phyloP scores from a whole-genome alignment of 2,797 vertebrate genomes.

The Cichlasoma orientale region DNA sequence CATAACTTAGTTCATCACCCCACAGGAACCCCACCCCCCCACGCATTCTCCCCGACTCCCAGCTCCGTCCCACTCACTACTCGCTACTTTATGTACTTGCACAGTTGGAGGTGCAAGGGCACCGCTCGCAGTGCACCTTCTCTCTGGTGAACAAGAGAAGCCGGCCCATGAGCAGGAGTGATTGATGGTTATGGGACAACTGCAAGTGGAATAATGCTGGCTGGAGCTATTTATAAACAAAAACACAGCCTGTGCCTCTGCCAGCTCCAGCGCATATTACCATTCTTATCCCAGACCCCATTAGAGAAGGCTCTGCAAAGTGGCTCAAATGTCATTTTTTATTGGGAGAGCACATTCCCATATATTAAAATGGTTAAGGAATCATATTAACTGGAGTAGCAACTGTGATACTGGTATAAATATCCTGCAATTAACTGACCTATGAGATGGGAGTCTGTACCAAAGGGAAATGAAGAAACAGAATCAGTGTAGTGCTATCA shows the following conservation, averaged over 20 bases:
- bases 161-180: constrained; percentile 58
- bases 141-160: constrained; percentile 62
- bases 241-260: constrained; percentile 73
- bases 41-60: constrained; percentile 26
- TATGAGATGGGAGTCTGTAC: constrained; percentile 41
- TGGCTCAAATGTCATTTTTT: constrained; percentile 65
- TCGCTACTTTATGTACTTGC: constrained; percentile 68
- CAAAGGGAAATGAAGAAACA: constrained; percentile 48
- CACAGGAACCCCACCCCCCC: background rate
- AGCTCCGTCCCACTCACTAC: constrained; percentile 39
- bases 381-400: constrained; percentile 55
- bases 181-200: constrained; percentile 84
- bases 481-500: constrained; percentile 42
- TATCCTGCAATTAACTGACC: constrained; percentile 70
- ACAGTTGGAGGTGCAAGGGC: constrained; percentile 71
- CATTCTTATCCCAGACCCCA: constrained; percentile 71
- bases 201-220: constrained; percentile 79
- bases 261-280: constrained; percentile 70
- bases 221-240: constrained; percentile 85
- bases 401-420: constrained; percentile 63
- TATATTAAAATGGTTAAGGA: constrained; percentile 56
- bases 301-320: constrained; percentile 62
- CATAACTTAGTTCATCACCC: constrained; percentile 61
- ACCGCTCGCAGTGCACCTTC: constrained; percentile 58
- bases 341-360: constrained; percentile 55